Evolutionary conservation across 2,797 vertebrate genomes (phyloP), one percentile per base, ranked within the genome.

Genomic region (Diceros bicornis): DNA sequence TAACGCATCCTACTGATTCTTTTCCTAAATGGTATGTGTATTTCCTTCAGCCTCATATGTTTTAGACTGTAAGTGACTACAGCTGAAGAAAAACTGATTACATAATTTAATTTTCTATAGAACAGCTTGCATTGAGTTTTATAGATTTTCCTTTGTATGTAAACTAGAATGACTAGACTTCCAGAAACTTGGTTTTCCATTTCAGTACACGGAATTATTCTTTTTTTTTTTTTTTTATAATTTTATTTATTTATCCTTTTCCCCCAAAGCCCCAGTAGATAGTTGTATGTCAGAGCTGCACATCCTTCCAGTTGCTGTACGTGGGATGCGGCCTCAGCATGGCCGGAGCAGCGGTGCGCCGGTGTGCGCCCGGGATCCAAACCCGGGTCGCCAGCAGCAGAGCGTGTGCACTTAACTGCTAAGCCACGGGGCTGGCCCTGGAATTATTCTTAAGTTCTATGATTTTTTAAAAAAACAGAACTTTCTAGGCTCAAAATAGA

Each of bases 401-500:
- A 41, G 41, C 4, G 41, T 41, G 41, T 41, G 41, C 41, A 41
- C 4, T 41, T 41, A 41, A 41, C 41, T 4, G 41, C 41, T 41
- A 41, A 41, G 41, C 41, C 41, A 41, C 41, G 41, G 41, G 41
- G 41, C 41, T 41, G 41, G 41, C 41, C 41, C 41, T 13, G 61
- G n/a, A 78, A 79, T 71, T 83, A 89, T 77, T 94, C 29, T 69
- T 55, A 81, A 77, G 16, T 78, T 84, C 59, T 85, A 62, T 16
- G 14, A 77, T 77, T 50, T 87, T 90, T 50, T 55, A 18, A 66
- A 77, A 64, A 75, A 37, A 37, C 13, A 32, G 13, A 27, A 68
- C 41, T 94, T 77, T 62, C 92, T 96, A 79, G 83, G 44, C 20
- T 94, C 47, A 92, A 91, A 96, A 91, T 7, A 62, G 32, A 72